Conservation (phyloP, 2,888 invertebrate species). For the Graphium colonna region DNA sequence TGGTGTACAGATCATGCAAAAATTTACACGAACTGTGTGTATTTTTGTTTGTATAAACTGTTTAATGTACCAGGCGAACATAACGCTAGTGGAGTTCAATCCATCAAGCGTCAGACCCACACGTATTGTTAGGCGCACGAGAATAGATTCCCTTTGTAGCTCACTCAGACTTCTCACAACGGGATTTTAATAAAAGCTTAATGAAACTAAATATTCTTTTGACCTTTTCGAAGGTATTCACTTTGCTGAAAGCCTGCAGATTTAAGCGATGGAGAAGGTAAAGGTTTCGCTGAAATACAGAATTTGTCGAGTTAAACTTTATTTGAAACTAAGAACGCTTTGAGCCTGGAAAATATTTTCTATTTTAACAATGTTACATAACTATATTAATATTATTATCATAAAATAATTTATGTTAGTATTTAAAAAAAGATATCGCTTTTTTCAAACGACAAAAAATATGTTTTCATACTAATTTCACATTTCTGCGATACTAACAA, state of each 20-base stretch:
- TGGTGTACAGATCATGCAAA: too few species aligned
- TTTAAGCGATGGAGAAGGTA: not conserved
- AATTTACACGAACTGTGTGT: not conserved
- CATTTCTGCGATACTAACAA: too few species aligned
- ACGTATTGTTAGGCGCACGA: constrained; percentile 34
- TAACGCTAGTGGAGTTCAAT: constrained; percentile 42
- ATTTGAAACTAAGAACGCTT: too few species aligned
- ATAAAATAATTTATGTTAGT: too few species aligned
- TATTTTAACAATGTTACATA: too few species aligned
- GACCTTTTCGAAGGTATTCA: constrained; percentile 6
- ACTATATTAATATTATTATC: too few species aligned
- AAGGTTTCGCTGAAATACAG: not conserved
- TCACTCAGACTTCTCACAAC: constrained; percentile 31
- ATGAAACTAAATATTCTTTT: constrained; percentile 11
- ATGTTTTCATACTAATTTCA: too few species aligned
- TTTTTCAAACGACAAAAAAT: too few species aligned
- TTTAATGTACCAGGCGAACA: constrained; percentile 34
- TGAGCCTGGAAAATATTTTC: too few species aligned
- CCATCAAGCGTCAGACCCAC: constrained; percentile 53
- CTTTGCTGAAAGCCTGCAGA: not conserved
- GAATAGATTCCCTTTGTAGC: constrained; percentile 47
- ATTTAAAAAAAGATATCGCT: too few species aligned
- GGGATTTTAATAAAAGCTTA: constrained; percentile 15
- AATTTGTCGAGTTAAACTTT: too few species aligned
- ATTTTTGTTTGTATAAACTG: constrained; percentile 3